Conservation (phyloP, 2,888 invertebrate species). For the Steinernema carpocapsae region DNA sequence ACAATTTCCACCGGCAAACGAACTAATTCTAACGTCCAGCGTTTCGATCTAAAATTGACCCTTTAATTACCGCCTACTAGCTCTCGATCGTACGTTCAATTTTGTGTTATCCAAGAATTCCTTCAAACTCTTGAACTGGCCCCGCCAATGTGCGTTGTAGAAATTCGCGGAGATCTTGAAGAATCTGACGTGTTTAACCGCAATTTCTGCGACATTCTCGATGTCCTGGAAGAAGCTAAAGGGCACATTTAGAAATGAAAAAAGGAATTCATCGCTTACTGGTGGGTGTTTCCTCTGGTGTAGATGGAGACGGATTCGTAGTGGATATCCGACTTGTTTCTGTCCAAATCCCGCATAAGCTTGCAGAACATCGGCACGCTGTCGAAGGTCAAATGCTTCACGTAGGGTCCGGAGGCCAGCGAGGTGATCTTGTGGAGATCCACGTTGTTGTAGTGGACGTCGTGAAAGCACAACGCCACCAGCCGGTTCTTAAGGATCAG, state of each 20-base stretch:
- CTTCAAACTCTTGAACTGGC: background rate
- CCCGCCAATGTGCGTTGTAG: background rate
- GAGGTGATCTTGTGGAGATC: background rate
- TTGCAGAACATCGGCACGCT: background rate
- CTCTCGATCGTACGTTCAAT: background rate
- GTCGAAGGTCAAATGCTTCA: background rate
- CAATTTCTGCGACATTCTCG: background rate
- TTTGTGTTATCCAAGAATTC: background rate
- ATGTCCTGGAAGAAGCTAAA: conserved; percentile 6
- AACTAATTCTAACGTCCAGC: conserved; percentile 2
- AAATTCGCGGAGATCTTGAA: background rate
- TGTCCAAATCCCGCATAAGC: background rate
- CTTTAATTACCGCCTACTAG: no score
- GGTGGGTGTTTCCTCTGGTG: no score
- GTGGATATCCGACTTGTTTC: no score
- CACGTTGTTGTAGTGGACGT: background rate
- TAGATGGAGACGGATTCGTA: background rate
- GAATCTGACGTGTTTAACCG: background rate
- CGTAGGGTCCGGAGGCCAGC: background rate
- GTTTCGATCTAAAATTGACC: conserved; percentile 9
- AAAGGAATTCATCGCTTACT: background rate
- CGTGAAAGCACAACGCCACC: background rate
- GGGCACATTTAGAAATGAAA: background rate
- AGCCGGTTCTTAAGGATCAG: background rate
- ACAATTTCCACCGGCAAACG: background rate